phyloP scores from a whole-genome alignment of 2,888 invertebrate species.

The Furcula furcula region DNA sequence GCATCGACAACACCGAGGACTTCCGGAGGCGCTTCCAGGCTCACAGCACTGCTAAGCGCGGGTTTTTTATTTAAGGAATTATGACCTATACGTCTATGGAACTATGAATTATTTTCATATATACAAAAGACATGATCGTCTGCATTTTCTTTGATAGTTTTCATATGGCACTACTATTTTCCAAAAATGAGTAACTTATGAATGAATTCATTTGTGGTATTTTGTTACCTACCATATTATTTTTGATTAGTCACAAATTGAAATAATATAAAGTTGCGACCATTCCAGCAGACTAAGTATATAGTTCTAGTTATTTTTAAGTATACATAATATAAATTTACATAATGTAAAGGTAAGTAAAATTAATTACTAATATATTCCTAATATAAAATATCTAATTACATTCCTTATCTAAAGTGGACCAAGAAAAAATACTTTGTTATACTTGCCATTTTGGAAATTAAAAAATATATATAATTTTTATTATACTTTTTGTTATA shows the following conservation, averaged over 20 bases:
- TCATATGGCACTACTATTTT: not conserved
- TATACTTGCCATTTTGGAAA: not conserved
- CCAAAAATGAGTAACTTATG: too few species aligned
- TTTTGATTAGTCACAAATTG: too few species aligned
- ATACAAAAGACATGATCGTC: not conserved
- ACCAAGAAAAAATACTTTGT: slow-evolving; percentile 15
- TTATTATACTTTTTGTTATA: not conserved
- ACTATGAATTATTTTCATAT: too few species aligned
- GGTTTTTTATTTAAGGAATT: not conserved
- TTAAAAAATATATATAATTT: slow-evolving; percentile 1
- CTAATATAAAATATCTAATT: too few species aligned
- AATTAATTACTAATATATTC: too few species aligned
- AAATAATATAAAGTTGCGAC: too few species aligned
- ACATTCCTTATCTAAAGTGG: slow-evolving; percentile 17
- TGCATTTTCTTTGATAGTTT: not conserved
- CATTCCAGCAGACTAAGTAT: too few species aligned
- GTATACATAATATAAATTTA: too few species aligned
- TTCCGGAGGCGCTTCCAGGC: slow-evolving; percentile 15
- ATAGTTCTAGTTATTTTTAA: too few species aligned
- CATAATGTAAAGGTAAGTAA: too few species aligned
- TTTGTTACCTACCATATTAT: too few species aligned
- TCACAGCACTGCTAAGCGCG: slow-evolving; percentile 3
- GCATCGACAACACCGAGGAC: slow-evolving; percentile 15
- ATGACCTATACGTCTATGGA: not conserved
- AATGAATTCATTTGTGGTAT: too few species aligned